A percentile compares a stretch with the other conserved stretches of the same genome.
Evolutionary conservation across 2,113 vertebrate genomes (phyloP).

Genomic region (Hemicordylus capensis): DNA sequence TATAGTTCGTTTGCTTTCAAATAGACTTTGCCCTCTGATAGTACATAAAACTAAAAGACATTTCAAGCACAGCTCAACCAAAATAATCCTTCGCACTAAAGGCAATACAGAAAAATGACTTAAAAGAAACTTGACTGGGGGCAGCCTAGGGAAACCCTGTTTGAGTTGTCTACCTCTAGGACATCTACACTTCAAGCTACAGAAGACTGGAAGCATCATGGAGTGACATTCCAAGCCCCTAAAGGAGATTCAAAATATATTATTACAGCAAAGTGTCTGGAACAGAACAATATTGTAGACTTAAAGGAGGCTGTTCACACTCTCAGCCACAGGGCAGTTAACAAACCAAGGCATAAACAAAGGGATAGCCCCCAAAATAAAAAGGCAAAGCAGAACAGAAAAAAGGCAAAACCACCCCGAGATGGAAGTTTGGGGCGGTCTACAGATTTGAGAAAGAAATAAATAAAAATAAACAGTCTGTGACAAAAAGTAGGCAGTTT

Average conservation of each 20-base stretch:
- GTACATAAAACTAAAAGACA: background rate
- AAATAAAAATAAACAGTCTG: background rate
- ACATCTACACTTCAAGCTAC: background rate
- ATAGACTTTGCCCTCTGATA: fast-evolving
- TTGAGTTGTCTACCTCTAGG: background rate
- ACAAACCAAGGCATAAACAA: constrained; percentile 40
- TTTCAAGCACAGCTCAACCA: constrained; percentile 1
- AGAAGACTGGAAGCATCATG: background rate
- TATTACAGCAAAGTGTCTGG: constrained; percentile 26
- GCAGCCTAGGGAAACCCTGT: background rate
- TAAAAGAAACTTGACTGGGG: constrained; percentile 9
- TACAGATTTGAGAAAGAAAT: background rate
- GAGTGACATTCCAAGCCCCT: fast-evolving
- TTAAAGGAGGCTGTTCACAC: constrained; percentile 44
- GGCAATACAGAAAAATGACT: background rate
- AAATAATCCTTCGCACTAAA: background rate
- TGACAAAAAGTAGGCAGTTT: constrained; percentile 52
- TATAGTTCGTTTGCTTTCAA: background rate
- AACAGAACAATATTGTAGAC: constrained; percentile 3
- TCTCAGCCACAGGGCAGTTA: constrained; percentile 42
- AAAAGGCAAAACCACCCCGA: too few relatives aligned
- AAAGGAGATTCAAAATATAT: background rate
- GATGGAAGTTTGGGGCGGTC: too few relatives aligned
- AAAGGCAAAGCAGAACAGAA: background rate
- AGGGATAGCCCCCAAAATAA: constrained; percentile 23